Evolutionary conservation across 2,797 vertebrate species (phyloP).

Genomic region (Poliocrania exsul): DNA sequence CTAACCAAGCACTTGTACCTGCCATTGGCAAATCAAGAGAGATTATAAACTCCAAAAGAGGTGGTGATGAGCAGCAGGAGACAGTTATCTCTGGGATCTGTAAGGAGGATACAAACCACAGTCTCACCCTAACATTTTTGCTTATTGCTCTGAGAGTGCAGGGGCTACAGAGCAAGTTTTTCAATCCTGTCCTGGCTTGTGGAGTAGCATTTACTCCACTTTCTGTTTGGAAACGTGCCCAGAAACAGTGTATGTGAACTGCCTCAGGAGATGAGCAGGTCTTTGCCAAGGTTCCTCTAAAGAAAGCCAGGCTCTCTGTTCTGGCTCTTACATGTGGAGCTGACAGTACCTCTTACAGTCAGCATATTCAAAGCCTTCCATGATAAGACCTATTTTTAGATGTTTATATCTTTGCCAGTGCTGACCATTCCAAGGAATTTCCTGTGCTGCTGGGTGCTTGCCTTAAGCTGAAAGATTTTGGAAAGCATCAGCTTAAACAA

Average conservation of each 20-base stretch:
- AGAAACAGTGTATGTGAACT: slow-evolving; percentile 9
- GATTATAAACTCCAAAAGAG: not conserved
- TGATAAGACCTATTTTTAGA: not conserved
- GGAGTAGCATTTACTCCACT: slow-evolving; percentile 3
- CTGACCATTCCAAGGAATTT: slow-evolving; percentile 33
- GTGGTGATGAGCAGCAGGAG: not conserved
- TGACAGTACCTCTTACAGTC: not conserved
- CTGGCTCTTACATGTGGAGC: not conserved
- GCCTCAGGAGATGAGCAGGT: slow-evolving; percentile 14
- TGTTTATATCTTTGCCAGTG: not conserved
- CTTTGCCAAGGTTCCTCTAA: slow-evolving; percentile 14
- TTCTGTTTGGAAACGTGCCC: not conserved
- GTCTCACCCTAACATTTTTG: not conserved
- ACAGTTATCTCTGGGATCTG: not conserved
- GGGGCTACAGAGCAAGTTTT: slow-evolving; percentile 6
- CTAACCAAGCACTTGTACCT: not conserved
- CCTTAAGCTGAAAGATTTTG: not conserved
- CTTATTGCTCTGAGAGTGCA: not conserved
- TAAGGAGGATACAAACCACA: not conserved
- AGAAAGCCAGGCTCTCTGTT: not conserved
- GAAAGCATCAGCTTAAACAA: not conserved
- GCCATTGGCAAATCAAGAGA: not conserved
- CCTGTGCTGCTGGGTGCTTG: not conserved
- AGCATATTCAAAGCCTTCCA: slow-evolving; percentile 1
- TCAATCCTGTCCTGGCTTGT: slow-evolving; percentile 28